These are phyloP conservation scores for Seriola aureovittata DNA, from an alignment of 2,113 vertebrate species.

Conservation along the genomic window DNA sequence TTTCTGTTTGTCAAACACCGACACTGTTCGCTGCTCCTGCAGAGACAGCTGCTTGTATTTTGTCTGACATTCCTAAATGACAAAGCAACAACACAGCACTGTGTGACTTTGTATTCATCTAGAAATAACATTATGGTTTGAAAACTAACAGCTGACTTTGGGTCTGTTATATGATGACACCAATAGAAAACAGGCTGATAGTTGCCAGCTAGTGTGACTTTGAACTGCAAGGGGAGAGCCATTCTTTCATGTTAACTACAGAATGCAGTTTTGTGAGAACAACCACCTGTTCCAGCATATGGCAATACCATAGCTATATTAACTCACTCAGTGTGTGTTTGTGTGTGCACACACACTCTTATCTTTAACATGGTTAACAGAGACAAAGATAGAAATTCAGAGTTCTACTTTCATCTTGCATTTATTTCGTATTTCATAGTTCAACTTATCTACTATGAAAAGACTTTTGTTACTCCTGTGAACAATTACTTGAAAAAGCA, in stretches of 20 bases:
- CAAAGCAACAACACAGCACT: neutral
- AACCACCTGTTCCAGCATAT: conserved; percentile 63
- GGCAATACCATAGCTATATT: neutral
- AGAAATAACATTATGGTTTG: neutral
- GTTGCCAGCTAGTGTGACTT: conserved; percentile 1
- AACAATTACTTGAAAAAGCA: neutral
- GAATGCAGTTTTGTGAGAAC: conserved; percentile 18
- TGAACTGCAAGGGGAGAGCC: neutral
- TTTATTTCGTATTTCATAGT: neutral
- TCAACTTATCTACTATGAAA: neutral
- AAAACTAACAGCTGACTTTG: neutral
- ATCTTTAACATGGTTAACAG: neutral
- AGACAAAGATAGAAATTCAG: neutral
- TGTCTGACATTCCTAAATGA: neutral
- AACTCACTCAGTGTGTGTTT: neutral
- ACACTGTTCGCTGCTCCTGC: no score
- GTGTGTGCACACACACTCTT: neutral
- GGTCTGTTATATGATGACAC: neutral
- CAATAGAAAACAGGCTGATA: conserved; percentile 8
- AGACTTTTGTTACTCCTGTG: neutral
- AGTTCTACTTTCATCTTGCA: neutral
- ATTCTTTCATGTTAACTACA: conserved; percentile 32
- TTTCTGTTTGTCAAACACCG: no score
- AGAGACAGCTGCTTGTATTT: neutral
- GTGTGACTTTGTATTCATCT: neutral